Percentiles rank a stretch among this genome's conserved stretches.
These are phyloP conservation scores for Uropetala carovei DNA, from an alignment of 2,888 invertebrate genomes.

Conservation along the genomic window DNA sequence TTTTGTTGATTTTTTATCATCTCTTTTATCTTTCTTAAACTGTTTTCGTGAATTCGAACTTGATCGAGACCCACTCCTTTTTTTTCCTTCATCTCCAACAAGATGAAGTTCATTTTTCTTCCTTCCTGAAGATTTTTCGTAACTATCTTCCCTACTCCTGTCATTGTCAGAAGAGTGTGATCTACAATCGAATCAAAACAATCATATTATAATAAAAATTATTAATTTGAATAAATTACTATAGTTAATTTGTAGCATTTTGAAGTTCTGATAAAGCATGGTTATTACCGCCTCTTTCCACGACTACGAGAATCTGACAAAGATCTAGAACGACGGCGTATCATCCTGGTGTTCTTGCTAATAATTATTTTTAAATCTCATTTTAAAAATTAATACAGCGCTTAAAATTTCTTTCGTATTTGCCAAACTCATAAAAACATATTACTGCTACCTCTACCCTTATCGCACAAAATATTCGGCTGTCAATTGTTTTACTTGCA, in stretches of 20 bases:
- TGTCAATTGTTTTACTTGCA: too few species aligned
- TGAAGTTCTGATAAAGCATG: neutral
- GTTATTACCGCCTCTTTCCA: neutral
- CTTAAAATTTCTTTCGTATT: too few species aligned
- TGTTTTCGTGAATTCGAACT: constrained; percentile 5
- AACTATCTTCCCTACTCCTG: neutral
- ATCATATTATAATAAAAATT: neutral
- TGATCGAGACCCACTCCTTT: neutral
- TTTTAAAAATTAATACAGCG: too few species aligned
- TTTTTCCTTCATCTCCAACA: neutral
- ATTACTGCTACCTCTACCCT: too few species aligned
- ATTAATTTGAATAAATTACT: neutral
- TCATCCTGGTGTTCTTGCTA: neutral
- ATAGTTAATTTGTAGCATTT: neutral
- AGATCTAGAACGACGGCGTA: neutral
- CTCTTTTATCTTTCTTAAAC: neutral
- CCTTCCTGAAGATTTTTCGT: neutral
- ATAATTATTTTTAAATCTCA: too few species aligned
- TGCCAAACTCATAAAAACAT: too few species aligned
- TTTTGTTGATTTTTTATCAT: constrained; percentile 28
- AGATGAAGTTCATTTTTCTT: neutral
- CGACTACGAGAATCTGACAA: neutral
- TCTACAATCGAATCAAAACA: neutral
- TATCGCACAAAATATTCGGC: too few species aligned
- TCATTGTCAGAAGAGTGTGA: neutral